Percentiles rank a stretch among this genome's conserved stretches.
These are phyloP conservation scores for Pseudocheirus occidentalis DNA, from an alignment of 2,797 vertebrate species.

Conservation along the genomic window DNA sequence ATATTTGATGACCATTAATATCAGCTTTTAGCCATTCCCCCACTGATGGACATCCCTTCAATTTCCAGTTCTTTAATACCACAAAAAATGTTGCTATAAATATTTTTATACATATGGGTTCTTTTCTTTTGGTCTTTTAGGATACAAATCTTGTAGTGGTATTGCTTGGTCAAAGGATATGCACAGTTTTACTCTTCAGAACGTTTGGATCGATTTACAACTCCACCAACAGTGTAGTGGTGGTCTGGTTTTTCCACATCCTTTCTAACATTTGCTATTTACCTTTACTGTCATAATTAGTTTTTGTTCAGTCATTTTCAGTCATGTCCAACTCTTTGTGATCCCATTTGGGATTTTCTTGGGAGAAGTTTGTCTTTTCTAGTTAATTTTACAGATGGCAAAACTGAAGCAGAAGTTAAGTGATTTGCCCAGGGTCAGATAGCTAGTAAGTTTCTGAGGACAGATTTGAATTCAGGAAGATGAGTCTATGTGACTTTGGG, in stretches of 20 bases:
- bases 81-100: not conserved
- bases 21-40: not conserved
- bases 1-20: not conserved
- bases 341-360: not conserved
- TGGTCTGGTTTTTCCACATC: not conserved
- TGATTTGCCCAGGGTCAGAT: no score
- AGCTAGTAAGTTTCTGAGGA: no score
- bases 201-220: not conserved
- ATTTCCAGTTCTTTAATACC: not conserved
- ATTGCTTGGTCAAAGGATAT: not conserved
- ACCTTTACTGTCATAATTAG: not conserved
- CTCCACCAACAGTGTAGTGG: not conserved
- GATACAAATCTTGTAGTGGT: not conserved
- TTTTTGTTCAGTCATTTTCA: not conserved
- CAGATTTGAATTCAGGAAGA: no score
- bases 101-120: not conserved
- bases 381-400: no score
- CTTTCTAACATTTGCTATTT: not conserved
- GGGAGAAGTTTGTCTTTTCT: not conserved
- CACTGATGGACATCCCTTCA: not conserved
- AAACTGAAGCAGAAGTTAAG: no score
- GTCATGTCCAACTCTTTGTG: not conserved
- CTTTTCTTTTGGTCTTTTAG: not conserved
- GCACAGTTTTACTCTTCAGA: not conserved
- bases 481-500: no score